These are phyloP conservation scores for Bugulina stolonifera DNA, from an alignment of 2,888 invertebrate species.

Conservation along the genomic window DNA sequence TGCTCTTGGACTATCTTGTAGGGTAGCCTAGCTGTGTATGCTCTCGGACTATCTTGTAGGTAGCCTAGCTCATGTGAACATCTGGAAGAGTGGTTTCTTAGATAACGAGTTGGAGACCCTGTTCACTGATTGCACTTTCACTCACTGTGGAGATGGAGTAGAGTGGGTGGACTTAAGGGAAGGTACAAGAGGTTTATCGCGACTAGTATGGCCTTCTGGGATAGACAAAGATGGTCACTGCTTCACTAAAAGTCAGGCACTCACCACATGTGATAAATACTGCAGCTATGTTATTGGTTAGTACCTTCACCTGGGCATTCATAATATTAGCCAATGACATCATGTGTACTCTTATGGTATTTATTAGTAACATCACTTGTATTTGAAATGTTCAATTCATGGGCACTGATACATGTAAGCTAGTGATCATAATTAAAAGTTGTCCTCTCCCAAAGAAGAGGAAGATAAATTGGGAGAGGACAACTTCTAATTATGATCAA, in stretches of 20 bases:
- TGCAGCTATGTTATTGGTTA: slow-evolving; percentile 48
- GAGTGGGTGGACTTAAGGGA: slow-evolving; percentile 52
- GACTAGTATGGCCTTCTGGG: slow-evolving; percentile 51
- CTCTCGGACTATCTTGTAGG: slow-evolving; percentile 37
- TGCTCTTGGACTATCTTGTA: slow-evolving; percentile 32
- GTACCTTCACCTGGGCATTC: no score
- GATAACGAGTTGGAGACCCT: slow-evolving; percentile 33
- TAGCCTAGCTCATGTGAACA: slow-evolving; percentile 48
- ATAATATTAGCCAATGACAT: no score
- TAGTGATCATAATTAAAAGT: no score
- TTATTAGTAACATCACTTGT: no score
- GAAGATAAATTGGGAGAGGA: no score
- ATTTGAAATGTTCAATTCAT: no score
- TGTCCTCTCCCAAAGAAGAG: no score
- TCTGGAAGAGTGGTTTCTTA: slow-evolving; percentile 45
- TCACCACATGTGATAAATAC: slow-evolving; percentile 45
- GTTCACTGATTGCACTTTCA: slow-evolving; percentile 43
- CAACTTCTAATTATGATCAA: no score
- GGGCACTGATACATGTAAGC: no score
- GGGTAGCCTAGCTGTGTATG: slow-evolving; percentile 39
- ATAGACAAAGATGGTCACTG: slow-evolving; percentile 34
- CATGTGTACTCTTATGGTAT: no score
- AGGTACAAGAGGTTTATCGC: slow-evolving; percentile 50
- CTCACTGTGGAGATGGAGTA: slow-evolving; percentile 50
- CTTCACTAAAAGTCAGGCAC: slow-evolving; percentile 36